These are phyloP conservation scores for Mayetiola destructor DNA, from an alignment of 2,888 invertebrate genomes.

Conservation along the genomic window DNA sequence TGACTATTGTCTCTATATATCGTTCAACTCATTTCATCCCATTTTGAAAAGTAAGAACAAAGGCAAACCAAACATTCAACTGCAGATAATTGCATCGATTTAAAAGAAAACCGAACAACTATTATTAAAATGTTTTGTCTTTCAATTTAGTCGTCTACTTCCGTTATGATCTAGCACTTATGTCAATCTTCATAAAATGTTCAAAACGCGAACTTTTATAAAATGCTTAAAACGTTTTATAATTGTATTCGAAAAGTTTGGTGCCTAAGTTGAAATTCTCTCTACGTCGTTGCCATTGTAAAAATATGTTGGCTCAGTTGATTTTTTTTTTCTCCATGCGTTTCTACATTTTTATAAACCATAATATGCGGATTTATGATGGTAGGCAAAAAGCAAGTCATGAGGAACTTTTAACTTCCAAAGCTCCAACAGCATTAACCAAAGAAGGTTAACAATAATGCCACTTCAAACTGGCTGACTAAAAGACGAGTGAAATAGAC, in stretches of 20 bases:
- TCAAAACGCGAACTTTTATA: background rate
- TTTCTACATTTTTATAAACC: no score
- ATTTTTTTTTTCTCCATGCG: no score
- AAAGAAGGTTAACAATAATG: no score
- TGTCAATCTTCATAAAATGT: background rate
- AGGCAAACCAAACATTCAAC: no score
- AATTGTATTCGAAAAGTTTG: conserved; percentile 11
- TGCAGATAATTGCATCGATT: background rate
- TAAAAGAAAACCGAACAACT: background rate
- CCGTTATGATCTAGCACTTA: background rate
- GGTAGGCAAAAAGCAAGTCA: background rate
- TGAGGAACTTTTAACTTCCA: no score
- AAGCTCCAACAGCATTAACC: no score
- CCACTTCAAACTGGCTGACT: no score
- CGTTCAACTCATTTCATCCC: background rate
- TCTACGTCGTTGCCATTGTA: background rate
- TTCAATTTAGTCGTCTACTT: no score
- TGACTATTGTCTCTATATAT: no score
- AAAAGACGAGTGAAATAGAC: background rate
- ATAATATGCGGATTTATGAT: background rate
- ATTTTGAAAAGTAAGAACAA: background rate
- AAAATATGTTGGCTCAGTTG: background rate
- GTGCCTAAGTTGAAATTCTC: background rate
- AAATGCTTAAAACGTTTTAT: conserved; percentile 9
- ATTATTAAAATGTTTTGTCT: background rate